phyloP scores from a whole-genome alignment of 2,113 vertebrate species.

The Onychorhynchus coronatus region DNA sequence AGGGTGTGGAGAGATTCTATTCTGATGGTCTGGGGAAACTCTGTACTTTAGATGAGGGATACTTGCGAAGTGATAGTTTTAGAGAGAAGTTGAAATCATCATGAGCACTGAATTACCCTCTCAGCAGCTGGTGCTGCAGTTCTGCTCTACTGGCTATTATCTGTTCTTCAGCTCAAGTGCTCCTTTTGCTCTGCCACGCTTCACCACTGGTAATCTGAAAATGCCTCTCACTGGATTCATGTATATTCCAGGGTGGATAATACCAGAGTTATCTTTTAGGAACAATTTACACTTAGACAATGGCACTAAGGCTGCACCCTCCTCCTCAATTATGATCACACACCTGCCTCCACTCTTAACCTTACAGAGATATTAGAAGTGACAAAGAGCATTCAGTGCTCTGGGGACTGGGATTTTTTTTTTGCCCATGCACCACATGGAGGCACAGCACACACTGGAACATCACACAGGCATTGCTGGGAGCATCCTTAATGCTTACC shows the following conservation, averaged over 20 bases:
- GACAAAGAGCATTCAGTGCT: background rate
- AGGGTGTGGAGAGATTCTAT: background rate
- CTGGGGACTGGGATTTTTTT: background rate
- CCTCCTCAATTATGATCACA: background rate
- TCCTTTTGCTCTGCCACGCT: constrained; percentile 23
- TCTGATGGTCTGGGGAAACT: constrained; percentile 28
- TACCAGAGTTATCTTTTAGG: background rate
- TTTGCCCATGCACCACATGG: background rate
- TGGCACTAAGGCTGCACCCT: background rate
- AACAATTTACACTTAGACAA: background rate
- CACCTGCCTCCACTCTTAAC: background rate
- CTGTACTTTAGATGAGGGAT: constrained; percentile 29
- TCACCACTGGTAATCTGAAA: background rate
- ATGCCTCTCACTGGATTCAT: background rate
- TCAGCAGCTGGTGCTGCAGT: constrained; percentile 23
- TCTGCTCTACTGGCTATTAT: constrained; percentile 41
- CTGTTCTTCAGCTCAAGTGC: constrained; percentile 38
- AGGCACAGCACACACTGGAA: background rate
- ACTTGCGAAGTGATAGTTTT: background rate
- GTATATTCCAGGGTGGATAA: background rate
- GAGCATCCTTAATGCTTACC: accelerated
- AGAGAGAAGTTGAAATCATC: background rate
- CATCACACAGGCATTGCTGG: background rate
- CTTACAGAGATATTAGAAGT: background rate
- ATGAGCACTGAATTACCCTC: constrained; percentile 45